Evolutionary conservation across 2,888 invertebrate species (phyloP), one percentile per base, ranked within the genome.

Genomic region (Scaptomyza polygonia): DNA sequence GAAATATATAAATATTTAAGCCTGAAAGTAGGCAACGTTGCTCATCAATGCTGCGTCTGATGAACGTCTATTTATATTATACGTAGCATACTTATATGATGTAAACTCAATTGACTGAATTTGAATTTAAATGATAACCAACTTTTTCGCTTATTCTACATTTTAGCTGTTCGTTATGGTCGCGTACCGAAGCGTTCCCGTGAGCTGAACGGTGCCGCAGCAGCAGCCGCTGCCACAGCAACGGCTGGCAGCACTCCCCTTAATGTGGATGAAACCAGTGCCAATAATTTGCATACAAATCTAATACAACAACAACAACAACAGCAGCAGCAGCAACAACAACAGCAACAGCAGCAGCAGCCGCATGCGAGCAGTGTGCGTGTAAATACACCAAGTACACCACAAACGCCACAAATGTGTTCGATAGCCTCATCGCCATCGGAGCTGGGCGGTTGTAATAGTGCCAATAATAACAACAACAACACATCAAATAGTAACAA

Each of bases 161-260:
- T 92, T 92, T 44, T 93, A 98, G 98, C 98, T 90, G 98, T 98
- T 75, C 94, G 98, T 90, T 99, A 99, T 94, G 98, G 99, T 79
- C 94, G 98, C 77, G 98, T 98, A 84, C 98, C 99, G 73, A 99
- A 98, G 92, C 94, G 98, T 86, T 95, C 97, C 66, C 94, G 97
- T 83, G 98, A 97, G 92, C 94, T 95, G 75, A 95, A 94, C 89
- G 91, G 91, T 54, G 81, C 89, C 82, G 80, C 83, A 88, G 57
- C 64, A 64, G 71, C 71, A 45, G 61, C 56, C 43, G 57, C 64
- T 34, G 68, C 67, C 49, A 32, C 74, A 67, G 79, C 72, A 30
- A 68, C 80, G 42, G 58, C 73, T 45, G 54, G 67, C 36, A 77
- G 72, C 59, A 67, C 83, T 25, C 59, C 86, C 36, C 61, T 86